These are phyloP conservation scores for Chironomus tepperi DNA, from an alignment of 1,140 invertebrate genomes.

Conservation along the genomic window DNA sequence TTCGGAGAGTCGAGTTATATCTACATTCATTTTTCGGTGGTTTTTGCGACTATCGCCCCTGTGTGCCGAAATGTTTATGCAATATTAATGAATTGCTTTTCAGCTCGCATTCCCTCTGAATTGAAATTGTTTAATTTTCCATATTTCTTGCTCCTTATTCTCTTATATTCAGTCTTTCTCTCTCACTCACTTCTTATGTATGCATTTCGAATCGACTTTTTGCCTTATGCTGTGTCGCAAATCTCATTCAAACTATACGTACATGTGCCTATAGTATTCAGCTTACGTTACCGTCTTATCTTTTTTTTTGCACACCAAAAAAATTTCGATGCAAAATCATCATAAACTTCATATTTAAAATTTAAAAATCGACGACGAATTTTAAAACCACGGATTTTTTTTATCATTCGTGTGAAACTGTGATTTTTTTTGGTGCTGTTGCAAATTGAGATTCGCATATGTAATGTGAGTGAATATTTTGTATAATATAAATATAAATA, in stretches of 20 bases:
- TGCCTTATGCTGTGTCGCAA: neutral
- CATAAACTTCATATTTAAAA: conserved; percentile 4
- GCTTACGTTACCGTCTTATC: too few species aligned
- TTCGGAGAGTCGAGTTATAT: neutral
- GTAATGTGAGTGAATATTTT: neutral
- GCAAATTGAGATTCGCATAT: neutral
- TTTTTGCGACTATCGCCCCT: conserved; percentile 11
- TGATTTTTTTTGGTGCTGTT: neutral
- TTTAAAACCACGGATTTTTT: conserved; percentile 2
- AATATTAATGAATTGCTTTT: conserved; percentile 24
- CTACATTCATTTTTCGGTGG: neutral
- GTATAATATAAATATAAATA: neutral
- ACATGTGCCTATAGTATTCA: too few species aligned
- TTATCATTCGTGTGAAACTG: conserved; percentile 7
- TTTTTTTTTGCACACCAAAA: neutral
- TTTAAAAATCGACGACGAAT: neutral
- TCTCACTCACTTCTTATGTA: neutral
- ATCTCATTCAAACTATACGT: neutral
- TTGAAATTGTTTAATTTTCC: conserved; percentile 23
- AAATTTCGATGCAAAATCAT: too few species aligned
- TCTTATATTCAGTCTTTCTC: neutral
- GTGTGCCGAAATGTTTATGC: conserved; percentile 22
- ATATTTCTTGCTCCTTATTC: conserved; percentile 14
- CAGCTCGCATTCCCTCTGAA: conserved; percentile 14
- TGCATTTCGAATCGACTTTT: neutral